Percentiles rank a stretch among this genome's conserved stretches.
Evolutionary conservation across 2,113 vertebrate genomes (phyloP).

Genomic region (Barnardius zonarius): DNA sequence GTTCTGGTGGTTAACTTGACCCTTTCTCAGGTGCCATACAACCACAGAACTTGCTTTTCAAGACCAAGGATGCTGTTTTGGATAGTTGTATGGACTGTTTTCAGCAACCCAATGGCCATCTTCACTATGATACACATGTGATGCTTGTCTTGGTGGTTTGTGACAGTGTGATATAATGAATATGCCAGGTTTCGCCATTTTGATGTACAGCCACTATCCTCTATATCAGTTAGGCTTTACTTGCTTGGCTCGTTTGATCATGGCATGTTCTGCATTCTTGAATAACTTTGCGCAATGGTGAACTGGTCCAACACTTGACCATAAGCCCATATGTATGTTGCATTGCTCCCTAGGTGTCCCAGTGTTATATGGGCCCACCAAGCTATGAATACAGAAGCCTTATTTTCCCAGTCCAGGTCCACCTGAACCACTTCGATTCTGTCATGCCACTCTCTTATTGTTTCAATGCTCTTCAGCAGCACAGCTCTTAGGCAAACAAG

Average conservation of each 20-base stretch:
- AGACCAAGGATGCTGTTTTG: background rate
- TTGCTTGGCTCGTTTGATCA: background rate
- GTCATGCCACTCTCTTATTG: background rate
- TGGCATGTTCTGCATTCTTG: background rate
- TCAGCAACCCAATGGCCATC: background rate
- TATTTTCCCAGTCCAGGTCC: background rate
- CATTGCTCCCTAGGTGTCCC: background rate
- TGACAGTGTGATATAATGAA: background rate
- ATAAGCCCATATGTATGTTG: background rate
- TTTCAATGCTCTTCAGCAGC: background rate
- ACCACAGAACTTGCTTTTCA: background rate
- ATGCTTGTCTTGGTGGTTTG: background rate
- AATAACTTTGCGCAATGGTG: background rate
- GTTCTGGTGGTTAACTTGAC: background rate
- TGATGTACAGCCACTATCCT: no score
- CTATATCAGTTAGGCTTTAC: background rate
- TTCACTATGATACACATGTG: rapidly evolving
- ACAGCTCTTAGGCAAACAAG: background rate
- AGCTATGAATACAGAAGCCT: background rate
- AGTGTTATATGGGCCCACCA: background rate
- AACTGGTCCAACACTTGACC: background rate
- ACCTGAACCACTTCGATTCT: background rate
- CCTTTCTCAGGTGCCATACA: background rate
- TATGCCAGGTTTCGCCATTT: background rate
- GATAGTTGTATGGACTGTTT: background rate